These are phyloP conservation scores for Syritta pipiens DNA, from an alignment of 2,888 invertebrate genomes.

Conservation along the genomic window DNA sequence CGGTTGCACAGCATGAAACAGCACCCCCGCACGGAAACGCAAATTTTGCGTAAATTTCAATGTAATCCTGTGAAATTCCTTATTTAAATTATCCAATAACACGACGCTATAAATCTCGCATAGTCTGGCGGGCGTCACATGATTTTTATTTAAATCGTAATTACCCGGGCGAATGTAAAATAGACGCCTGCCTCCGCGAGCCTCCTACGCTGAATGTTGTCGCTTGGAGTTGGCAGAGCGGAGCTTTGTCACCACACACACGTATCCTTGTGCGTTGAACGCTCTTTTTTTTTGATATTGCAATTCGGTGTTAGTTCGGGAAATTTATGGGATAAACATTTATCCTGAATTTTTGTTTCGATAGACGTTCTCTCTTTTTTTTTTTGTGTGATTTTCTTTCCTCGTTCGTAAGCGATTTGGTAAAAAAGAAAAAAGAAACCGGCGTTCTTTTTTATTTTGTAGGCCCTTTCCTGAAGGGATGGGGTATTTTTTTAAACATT, in stretches of 20 bases:
- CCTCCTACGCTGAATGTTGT: too few species aligned
- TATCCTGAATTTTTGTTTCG: slow-evolving; percentile 60
- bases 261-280: slow-evolving; percentile 53
- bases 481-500: slow-evolving; percentile 60
- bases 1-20: not conserved
- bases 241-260: slow-evolving; percentile 62
- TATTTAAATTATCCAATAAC: slow-evolving; percentile 70
- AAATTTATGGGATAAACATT: slow-evolving; percentile 66
- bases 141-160: slow-evolving; percentile 69
- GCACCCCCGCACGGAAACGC: slow-evolving; percentile 37
- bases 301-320: slow-evolving; percentile 64
- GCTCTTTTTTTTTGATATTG: slow-evolving; percentile 39
- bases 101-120: slow-evolving; percentile 68
- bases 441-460: slow-evolving; percentile 16
- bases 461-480: slow-evolving; percentile 52
- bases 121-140: slow-evolving; percentile 67
- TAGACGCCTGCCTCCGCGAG: slow-evolving; percentile 22
- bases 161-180: slow-evolving; percentile 62
- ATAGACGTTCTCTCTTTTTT: slow-evolving; percentile 28
- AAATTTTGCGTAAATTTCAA: slow-evolving; percentile 68
- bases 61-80: slow-evolving; percentile 68
- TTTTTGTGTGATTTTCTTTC: slow-evolving; percentile 7
- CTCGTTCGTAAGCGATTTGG: slow-evolving; percentile 37
- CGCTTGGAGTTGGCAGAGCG: not conserved
- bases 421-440: too few species aligned